Base-by-base conservation (phyloP, 2,113 vertebrate species). In the Butorides virescens region DNA sequence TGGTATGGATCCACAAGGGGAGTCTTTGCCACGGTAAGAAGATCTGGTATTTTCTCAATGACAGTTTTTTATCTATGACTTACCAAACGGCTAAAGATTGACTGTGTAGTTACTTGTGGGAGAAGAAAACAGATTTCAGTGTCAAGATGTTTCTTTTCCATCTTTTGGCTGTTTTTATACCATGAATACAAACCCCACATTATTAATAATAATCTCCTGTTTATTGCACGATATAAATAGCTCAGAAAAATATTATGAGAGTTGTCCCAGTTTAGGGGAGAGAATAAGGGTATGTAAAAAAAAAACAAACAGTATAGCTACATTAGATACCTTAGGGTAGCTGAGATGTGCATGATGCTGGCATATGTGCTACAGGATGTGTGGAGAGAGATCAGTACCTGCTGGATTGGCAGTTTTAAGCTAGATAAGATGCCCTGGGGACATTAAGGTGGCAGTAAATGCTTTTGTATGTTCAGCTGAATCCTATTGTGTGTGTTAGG, bases 1-100 rank as follows among this genome's bases (percentile, higher is more conserved):
- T 65, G 99, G 99, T 77, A 98, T 99, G 87, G 99, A 99, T 89
- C 99, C 99, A 3, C 99, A 99, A 11, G 99, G 99, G 32, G 99
- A 99, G 79, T 99, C 99, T 26, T 95, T 99, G 72, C 99, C 99
- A 44, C 98, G 99, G 99, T 99, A 96, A 92, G 95, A 52, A 58
- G 26, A 82, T 73, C 50, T 44, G 49, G 4, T 76, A 55, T 73
- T 92, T 88, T 52, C 36, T 77, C 36, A 62, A 32, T 46, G 50
- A 8, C 32, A 66, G 12, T 37, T 65, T 82, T 79, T 89, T 81
- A 70, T 73, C 19, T 15, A 37, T 68, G 81, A 11, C 26, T 77
- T 94, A 65, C n/a, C 15, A 78, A 90, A 77, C 47, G 46, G 21
- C 11, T 91, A 2, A 85, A 47, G 46, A 46, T 37, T 52, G 86